phyloP scores from a whole-genome alignment of 1,140 invertebrate genomes.

The Dryas iulia region DNA sequence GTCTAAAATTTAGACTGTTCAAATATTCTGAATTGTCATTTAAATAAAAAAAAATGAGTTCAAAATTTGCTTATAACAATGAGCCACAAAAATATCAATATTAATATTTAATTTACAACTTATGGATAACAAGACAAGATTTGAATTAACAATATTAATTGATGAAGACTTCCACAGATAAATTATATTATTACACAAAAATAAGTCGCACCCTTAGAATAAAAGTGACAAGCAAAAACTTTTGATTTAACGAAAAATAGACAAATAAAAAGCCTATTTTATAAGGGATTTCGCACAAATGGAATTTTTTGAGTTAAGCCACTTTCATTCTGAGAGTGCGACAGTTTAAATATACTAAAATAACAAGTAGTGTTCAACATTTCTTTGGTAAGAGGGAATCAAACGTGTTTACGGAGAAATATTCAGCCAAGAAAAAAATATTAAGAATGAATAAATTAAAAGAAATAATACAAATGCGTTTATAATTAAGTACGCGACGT shows the following conservation, averaged over 20 bases:
- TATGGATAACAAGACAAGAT: background rate
- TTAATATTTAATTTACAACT: background rate
- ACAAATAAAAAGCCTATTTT: background rate
- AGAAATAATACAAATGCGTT: slow-evolving; percentile 26
- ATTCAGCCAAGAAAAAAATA: background rate
- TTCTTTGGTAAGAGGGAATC: background rate
- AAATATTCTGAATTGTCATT: too few species aligned
- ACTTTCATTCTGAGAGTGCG: background rate
- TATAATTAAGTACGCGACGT: slow-evolving; percentile 33
- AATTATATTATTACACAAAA: background rate
- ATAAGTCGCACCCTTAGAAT: background rate
- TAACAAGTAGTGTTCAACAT: background rate
- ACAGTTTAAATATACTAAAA: background rate
- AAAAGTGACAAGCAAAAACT: background rate
- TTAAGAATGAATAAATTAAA: slow-evolving; percentile 7
- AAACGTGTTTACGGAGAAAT: background rate
- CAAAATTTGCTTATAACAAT: background rate
- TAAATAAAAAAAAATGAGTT: background rate
- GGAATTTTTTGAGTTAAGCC: background rate
- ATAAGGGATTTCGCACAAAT: background rate
- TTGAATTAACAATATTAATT: background rate
- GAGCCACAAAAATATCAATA: background rate
- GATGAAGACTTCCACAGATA: background rate
- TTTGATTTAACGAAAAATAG: background rate
- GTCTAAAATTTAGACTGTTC: background rate